A percentile compares a stretch with the other conserved stretches of the same genome.
Evolutionary conservation across 2,113 vertebrate genomes (phyloP).

Genomic region (Thomomys bottae): DNA sequence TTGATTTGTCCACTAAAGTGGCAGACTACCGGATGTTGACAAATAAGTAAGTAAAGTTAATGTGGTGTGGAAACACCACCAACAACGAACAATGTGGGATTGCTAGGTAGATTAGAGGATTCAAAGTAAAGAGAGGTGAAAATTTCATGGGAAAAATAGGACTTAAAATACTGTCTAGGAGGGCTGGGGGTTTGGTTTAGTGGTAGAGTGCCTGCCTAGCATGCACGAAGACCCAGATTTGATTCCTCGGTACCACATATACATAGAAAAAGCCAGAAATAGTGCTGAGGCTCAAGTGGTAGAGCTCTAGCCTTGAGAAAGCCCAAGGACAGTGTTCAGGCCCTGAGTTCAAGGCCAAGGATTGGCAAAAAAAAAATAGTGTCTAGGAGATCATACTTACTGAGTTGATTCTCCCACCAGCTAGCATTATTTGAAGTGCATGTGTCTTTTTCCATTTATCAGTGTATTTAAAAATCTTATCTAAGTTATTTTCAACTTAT

Average conservation of each 20-base stretch:
- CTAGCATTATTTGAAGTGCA: not conserved
- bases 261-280: too few species aligned
- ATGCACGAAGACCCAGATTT: too few species aligned
- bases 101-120: not conserved
- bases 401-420: not conserved
- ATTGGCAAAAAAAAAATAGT: too few species aligned
- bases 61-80: not conserved
- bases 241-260: too few species aligned
- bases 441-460: not conserved
- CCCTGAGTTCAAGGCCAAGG: too few species aligned
- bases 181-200: too few species aligned
- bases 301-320: too few species aligned
- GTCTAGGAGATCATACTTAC: not conserved
- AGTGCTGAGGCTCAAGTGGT: too few species aligned
- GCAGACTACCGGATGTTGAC: constrained; percentile 91
- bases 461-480: not conserved
- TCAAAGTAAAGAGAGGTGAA: not conserved
- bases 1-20: constrained; percentile 91
- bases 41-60: constrained; percentile 88
- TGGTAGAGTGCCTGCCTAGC: too few species aligned
- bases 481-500: not conserved
- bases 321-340: too few species aligned
- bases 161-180: not conserved
- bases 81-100: not conserved
- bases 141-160: not conserved